Evolutionary conservation across 2,888 invertebrate genomes (phyloP).

Genomic region (Rhagophthalmus giganteus): DNA sequence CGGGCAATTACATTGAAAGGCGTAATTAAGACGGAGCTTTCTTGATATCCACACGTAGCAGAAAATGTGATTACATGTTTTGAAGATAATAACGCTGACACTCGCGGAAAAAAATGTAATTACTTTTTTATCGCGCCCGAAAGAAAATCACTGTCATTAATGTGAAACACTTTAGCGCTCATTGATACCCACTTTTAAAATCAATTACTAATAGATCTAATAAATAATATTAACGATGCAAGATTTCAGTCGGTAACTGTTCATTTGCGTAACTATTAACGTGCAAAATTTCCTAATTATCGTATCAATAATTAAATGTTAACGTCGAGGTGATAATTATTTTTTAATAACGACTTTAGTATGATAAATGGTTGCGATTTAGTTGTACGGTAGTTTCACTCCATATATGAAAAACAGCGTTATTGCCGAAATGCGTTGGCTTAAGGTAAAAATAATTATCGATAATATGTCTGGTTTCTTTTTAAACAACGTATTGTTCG

Average conservation of each 20-base stretch:
- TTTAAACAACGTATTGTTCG: too few species aligned
- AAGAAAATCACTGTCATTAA: neutral
- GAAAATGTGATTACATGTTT: neutral
- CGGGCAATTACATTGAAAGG: conserved; percentile 23
- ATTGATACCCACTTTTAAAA: neutral
- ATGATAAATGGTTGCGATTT: conserved; percentile 27
- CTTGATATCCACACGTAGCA: conserved; percentile 7
- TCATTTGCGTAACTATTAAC: too few species aligned
- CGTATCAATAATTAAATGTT: conserved; percentile 17
- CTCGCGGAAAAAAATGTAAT: neutral
- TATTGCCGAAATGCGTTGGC: conserved; percentile 13
- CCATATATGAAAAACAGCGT: conserved; percentile 35
- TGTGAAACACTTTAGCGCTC: too few species aligned
- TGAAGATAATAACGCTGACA: neutral
- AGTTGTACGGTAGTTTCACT: conserved; percentile 37
- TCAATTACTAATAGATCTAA: neutral
- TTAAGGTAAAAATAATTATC: conserved; percentile 4
- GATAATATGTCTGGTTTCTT: conserved; percentile 1
- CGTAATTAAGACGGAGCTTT: conserved; percentile 20
- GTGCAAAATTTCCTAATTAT: conserved; percentile 10
- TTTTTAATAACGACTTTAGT: conserved; percentile 16
- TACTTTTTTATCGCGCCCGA: neutral
- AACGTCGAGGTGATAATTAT: conserved; percentile 15
- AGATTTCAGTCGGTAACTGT: too few species aligned
- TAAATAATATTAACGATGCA: too few species aligned